Evolutionary conservation across 2,888 invertebrate genomes (phyloP).

Genomic region (Galeopsomyia nigrocyanea): DNA sequence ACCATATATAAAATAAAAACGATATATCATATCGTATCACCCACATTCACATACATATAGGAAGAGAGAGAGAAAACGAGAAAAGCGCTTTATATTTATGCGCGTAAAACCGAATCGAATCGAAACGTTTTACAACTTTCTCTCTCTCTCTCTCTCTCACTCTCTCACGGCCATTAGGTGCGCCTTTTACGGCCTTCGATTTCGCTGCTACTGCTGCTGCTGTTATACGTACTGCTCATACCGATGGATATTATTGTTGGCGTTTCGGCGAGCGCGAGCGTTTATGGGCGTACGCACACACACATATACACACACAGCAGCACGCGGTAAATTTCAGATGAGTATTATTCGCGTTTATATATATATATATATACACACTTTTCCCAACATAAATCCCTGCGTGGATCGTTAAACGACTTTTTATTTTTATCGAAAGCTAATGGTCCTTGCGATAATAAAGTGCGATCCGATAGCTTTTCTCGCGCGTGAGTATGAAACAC

Average conservation of each 20-base stretch:
- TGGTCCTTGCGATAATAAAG: neutral
- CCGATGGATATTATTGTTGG: conserved; percentile 20
- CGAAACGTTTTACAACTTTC: conserved; percentile 43
- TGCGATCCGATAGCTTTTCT: neutral
- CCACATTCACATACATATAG: no score
- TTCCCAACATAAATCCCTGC: conserved; percentile 2
- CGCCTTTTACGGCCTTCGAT: conserved; percentile 20
- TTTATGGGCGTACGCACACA: conserved; percentile 7
- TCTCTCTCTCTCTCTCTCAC: no score
- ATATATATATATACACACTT: neutral
- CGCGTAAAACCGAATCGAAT: conserved; percentile 10
- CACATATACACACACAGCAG: neutral
- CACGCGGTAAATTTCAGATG: no score
- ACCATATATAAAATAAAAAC: no score
- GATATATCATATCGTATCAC: no score
- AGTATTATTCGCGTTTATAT: neutral
- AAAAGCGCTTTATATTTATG: neutral
- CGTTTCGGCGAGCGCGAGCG: conserved; percentile 12
- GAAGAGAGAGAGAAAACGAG: no score
- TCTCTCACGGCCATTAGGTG: conserved; percentile 37
- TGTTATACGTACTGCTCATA: no score
- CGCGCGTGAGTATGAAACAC: neutral
- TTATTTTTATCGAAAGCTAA: conserved; percentile 10
- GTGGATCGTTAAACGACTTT: conserved; percentile 14
- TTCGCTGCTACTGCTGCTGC: neutral